Conservation (phyloP, 2,113 vertebrate species). For the Cathartes aura region DNA sequence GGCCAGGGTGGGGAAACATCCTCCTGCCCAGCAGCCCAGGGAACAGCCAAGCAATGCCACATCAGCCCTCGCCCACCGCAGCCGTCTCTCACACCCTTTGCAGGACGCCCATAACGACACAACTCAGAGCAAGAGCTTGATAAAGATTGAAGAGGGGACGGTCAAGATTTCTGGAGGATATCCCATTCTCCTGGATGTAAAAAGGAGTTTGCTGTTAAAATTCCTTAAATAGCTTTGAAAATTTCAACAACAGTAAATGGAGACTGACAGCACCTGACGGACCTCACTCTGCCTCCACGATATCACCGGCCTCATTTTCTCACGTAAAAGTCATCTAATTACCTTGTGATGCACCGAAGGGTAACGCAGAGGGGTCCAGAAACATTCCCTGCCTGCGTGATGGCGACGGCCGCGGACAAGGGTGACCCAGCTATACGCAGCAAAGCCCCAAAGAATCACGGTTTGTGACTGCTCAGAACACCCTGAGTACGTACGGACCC, state of each 20-base stretch:
- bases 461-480: not conserved
- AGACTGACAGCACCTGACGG: not conserved
- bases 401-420: rapidly evolving
- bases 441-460: rapidly evolving
- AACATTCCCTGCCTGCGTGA: not conserved
- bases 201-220: not conserved
- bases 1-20: not conserved
- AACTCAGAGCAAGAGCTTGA: not conserved
- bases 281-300: not conserved
- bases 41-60: not conserved
- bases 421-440: rapidly evolving
- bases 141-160: not conserved
- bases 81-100: rapidly evolving
- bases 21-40: not conserved
- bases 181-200: not conserved
- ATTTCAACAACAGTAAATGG: not conserved
- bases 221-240: not conserved
- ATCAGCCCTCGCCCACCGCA: not conserved
- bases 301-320: not conserved
- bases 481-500: rapidly evolving
- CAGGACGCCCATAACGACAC: not conserved
- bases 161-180: not conserved
- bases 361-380: not conserved
- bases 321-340: rapidly evolving
- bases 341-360: rapidly evolving